Percentiles rank a stretch among this genome's conserved stretches.
phyloP scores from a whole-genome alignment of 1,140 invertebrate genomes.

The Melipona quadrifasciata region DNA sequence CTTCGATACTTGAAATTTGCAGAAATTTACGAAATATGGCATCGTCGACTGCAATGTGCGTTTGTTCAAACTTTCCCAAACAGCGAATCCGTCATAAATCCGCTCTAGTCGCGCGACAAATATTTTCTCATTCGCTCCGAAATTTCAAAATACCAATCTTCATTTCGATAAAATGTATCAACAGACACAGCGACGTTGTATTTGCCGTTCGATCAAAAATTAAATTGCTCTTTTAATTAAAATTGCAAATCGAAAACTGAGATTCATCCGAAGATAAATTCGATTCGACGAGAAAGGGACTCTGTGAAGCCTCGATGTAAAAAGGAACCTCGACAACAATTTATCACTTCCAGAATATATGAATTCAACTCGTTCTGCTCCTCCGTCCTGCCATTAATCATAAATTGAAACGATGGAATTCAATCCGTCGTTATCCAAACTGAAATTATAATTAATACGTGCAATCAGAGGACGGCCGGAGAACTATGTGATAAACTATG shows the following conservation, averaged over 20 bases:
- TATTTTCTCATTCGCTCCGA: not conserved
- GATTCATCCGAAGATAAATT: not conserved
- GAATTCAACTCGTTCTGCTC: no score
- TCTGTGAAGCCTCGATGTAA: not conserved
- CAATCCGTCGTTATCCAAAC: not conserved
- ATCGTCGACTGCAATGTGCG: no score
- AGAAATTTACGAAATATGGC: no score
- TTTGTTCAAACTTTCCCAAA: no score
- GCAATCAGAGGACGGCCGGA: slow-evolving; percentile 37
- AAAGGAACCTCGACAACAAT: not conserved
- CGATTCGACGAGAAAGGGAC: not conserved
- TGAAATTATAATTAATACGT: slow-evolving; percentile 30
- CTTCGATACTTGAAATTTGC: not conserved
- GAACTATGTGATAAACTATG: slow-evolving; percentile 47
- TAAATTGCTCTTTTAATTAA: not conserved
- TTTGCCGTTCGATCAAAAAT: not conserved
- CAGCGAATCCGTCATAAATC: not conserved
- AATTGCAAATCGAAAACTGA: not conserved
- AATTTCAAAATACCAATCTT: not conserved
- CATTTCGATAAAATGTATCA: not conserved
- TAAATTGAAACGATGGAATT: not conserved
- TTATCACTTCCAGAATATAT: no score
- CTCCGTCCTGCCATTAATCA: not conserved
- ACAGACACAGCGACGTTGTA: not conserved
- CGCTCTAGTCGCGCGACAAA: not conserved